Evolutionary conservation across 2,888 invertebrate species (phyloP), one percentile per base, ranked within the genome.

Genomic region (Tuberolachnus salignus): DNA sequence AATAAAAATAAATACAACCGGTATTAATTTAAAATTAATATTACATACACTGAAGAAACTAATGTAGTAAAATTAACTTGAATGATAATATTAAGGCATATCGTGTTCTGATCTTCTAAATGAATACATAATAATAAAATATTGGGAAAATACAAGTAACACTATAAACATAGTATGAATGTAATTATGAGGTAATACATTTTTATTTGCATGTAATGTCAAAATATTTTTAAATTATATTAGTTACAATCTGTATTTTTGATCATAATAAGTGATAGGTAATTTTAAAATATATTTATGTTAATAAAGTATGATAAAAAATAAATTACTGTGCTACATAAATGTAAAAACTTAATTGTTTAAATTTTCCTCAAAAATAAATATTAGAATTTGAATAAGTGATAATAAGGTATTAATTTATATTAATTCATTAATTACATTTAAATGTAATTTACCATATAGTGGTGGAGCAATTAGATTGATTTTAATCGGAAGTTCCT

Each of bases 381-480:
- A n/a, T n/a, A n/a, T n/a, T n/a, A n/a, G n/a, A n/a, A n/a, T n/a
- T n/a, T n/a, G n/a, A n/a, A n/a, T 55, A 21, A 19, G 11, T 11
- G 1, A 19, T 21, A 21, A 55, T 13, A n/a, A n/a, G n/a, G n/a
- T n/a, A n/a, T n/a, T n/a, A n/a, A 19, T 55, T 55, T 3, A 3
- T 19, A 55, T 19, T 55, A 55, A n/a, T 61, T n/a, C 6, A 42
- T 61, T 44, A 13, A 46, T 51, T 42, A 34, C 14, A 2, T 51
- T 26, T 16, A 34, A 10, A 16, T 14, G 14, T 3, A 55, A 46
- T 46, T 53, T 87, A 92, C 91, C 92, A 88, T 97, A 99, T 83
- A 97, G 88, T 74, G 99, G 99, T 49, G 99, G 98, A 8, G 99
- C 99, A 85, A 99, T 99, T 82, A 99, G 89, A 87, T 99, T 98